Conservation (phyloP, 2,797 vertebrate species). For the Chaunax sp. region DNA sequence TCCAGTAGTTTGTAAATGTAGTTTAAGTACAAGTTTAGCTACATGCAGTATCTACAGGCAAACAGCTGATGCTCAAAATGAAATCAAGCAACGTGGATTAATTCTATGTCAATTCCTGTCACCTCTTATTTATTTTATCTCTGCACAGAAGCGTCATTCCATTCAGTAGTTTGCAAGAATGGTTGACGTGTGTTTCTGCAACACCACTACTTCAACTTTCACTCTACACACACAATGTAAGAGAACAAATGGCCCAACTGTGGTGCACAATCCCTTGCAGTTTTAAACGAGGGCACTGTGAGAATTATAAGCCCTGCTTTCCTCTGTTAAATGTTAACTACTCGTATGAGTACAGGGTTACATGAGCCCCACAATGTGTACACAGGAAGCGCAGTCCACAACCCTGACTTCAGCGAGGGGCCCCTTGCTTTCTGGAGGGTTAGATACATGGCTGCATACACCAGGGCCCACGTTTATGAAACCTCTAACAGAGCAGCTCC, state of each 20-base stretch:
- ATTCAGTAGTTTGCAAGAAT: neutral
- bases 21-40: no score
- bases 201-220: neutral
- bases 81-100: neutral
- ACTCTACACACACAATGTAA: neutral
- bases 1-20: no score
- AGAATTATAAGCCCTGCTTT: neutral
- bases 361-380: slow-evolving; percentile 40
- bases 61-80: no score
- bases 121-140: neutral
- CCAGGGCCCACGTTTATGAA: slow-evolving; percentile 19
- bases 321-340: slow-evolving; percentile 69
- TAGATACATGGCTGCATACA: neutral
- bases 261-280: no score
- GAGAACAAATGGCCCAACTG: slow-evolving; percentile 7
- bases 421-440: slow-evolving; percentile 2
- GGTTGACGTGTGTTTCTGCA: neutral
- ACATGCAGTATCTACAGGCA: neutral
- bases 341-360: slow-evolving; percentile 12
- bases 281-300: no score
- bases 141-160: neutral
- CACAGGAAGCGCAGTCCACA: slow-evolving; percentile 54
- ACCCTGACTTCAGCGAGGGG: slow-evolving; percentile 21
- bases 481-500: neutral
- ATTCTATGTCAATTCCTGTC: neutral